These are phyloP conservation scores for Lordiphosa mommai DNA, from an alignment of 1,140 invertebrate genomes.

Conservation along the genomic window DNA sequence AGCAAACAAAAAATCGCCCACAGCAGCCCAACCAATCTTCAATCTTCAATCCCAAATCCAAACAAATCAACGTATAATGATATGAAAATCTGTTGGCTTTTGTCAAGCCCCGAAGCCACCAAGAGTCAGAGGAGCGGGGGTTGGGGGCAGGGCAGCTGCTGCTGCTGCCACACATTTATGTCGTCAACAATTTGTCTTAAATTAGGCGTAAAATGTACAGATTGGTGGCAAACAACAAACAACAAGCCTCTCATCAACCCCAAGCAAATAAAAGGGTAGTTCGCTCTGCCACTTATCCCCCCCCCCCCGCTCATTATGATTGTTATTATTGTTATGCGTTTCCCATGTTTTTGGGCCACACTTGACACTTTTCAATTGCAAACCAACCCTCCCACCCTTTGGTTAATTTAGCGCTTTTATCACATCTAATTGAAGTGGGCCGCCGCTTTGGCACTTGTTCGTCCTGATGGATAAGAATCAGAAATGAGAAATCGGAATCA, in stretches of 20 bases:
- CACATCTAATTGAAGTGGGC: constrained; percentile 49
- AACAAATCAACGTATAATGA: constrained; percentile 62
- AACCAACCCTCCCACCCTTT: constrained; percentile 32
- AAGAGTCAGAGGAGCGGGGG: constrained; percentile 9
- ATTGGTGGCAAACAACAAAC: constrained; percentile 41
- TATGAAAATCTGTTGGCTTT: constrained; percentile 75
- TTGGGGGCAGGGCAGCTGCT: background rate
- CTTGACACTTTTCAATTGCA: constrained; percentile 21
- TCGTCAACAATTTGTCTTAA: constrained; percentile 75
- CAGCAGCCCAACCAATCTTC: constrained; percentile 8
- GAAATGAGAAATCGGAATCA: constrained; percentile 12
- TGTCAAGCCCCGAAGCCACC: constrained; percentile 32
- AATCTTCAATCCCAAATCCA: constrained; percentile 10
- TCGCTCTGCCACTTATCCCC: constrained; percentile 36
- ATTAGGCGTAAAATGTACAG: constrained; percentile 75
- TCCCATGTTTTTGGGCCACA: constrained; percentile 13
- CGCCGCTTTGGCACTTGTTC: constrained; percentile 29
- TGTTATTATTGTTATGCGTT: constrained; percentile 17
- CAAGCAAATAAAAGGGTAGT: constrained; percentile 64
- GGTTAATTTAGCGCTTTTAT: constrained; percentile 63
- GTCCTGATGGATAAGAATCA: no score
- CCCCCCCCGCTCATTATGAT: constrained; percentile 5
- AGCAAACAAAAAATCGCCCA: constrained; percentile 38
- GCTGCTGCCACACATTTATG: constrained; percentile 29
- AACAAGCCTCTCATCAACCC: constrained; percentile 43